phyloP scores from a whole-genome alignment of 2,888 invertebrate genomes.

The Lasioglossum oenotherae region DNA sequence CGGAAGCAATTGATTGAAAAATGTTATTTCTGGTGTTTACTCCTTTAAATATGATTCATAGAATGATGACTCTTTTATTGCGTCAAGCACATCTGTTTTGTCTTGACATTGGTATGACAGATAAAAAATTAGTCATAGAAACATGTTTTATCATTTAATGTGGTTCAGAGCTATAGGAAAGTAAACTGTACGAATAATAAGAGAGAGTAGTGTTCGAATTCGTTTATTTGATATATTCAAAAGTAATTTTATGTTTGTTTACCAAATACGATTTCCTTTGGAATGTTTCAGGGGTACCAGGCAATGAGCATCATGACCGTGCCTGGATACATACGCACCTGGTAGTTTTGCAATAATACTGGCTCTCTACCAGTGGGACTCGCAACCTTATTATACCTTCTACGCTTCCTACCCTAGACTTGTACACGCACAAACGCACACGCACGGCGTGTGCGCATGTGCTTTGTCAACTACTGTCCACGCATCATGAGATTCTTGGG shows the following conservation, averaged over 20 bases:
- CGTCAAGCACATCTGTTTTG: not conserved
- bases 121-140: not conserved
- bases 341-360: conserved; percentile 77
- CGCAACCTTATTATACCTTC: conserved; percentile 67
- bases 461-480: conserved; percentile 67
- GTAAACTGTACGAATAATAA: not conserved
- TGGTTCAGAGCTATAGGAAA: not conserved
- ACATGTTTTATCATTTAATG: not conserved
- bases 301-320: conserved; percentile 78
- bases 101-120: not conserved
- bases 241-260: not conserved
- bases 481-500: conserved; percentile 80
- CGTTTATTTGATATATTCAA: not conserved
- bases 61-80: not conserved
- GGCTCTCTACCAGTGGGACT: conserved; percentile 74
- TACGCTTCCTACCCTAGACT: conserved; percentile 70
- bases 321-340: conserved; percentile 72
- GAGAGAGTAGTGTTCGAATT: not conserved
- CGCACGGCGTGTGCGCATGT: conserved; percentile 68
- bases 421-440: conserved; percentile 71
- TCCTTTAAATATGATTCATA: not conserved
- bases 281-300: conserved; percentile 74
- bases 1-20: not conserved
- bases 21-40: not conserved
- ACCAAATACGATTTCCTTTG: not conserved